Percentiles rank a stretch among this genome's conserved stretches.
Evolutionary conservation across 1,140 invertebrate species (phyloP).

Genomic region (Cylas formicarius): DNA sequence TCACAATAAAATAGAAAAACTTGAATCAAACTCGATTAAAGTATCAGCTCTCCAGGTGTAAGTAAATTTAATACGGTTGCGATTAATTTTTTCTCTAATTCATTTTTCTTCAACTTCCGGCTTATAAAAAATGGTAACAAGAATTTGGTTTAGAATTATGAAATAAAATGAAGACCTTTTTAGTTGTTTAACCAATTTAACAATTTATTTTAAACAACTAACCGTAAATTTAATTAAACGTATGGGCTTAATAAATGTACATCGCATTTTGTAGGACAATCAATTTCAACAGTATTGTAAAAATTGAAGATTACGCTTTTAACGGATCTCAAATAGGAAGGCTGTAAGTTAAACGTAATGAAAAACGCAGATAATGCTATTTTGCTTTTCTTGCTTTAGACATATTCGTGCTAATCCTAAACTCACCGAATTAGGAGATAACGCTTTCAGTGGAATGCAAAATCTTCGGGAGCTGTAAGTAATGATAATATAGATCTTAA

Average conservation of each 20-base stretch:
- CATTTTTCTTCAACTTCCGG: no score
- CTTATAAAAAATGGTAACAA: no score
- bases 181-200: no score
- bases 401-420: slow-evolving; percentile 60
- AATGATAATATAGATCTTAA: not conserved
- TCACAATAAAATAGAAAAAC: slow-evolving; percentile 48
- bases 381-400: slow-evolving; percentile 43
- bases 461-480: slow-evolving; percentile 58
- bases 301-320: slow-evolving; percentile 56
- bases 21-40: slow-evolving; percentile 46
- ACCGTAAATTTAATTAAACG: not conserved
- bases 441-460: slow-evolving; percentile 59
- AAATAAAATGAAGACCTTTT: no score
- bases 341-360: slow-evolving; percentile 48
- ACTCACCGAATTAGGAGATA: slow-evolving; percentile 51
- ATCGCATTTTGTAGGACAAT: slow-evolving; percentile 44
- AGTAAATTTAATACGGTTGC: slow-evolving; percentile 33
- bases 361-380: slow-evolving; percentile 1
- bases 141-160: no score
- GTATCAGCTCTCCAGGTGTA: slow-evolving; percentile 52
- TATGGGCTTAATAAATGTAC: not conserved
- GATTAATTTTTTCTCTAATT: not conserved
- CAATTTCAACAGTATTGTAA: slow-evolving; percentile 55
- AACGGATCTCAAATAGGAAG: slow-evolving; percentile 57
- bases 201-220: not conserved